Percentiles rank a stretch among this genome's conserved stretches.
These are phyloP conservation scores for Dryobates pubescens DNA, from an alignment of 2,797 vertebrate species.

Conservation along the genomic window DNA sequence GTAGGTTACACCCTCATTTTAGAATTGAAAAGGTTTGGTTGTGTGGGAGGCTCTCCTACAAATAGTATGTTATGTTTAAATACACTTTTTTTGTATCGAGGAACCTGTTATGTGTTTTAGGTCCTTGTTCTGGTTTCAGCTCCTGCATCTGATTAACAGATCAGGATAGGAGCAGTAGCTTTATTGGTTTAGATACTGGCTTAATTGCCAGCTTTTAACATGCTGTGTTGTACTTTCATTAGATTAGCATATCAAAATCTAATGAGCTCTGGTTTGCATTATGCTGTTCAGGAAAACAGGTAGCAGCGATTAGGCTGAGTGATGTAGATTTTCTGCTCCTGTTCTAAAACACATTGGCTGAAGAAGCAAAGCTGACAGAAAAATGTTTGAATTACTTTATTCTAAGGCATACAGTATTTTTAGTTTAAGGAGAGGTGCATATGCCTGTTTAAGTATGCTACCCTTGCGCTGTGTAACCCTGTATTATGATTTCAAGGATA, in stretches of 20 bases:
- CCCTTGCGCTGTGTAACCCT: not conserved
- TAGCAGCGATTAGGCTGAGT: not conserved
- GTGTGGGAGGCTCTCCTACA: not conserved
- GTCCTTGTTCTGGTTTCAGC: not conserved
- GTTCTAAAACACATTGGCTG: not conserved
- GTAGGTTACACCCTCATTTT: not conserved
- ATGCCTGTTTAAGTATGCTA: not conserved
- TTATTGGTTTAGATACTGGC: not conserved
- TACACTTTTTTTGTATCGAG: not conserved
- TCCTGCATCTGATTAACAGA: not conserved
- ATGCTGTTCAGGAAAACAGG: not conserved
- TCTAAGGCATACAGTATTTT: not conserved
- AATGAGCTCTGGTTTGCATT: not conserved
- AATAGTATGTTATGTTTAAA: not conserved
- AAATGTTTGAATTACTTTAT: not conserved
- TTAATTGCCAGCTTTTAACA: constrained; percentile 29
- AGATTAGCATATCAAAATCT: not conserved
- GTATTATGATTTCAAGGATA: not conserved
- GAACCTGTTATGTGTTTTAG: not conserved
- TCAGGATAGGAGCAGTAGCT: not conserved
- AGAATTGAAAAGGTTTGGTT: not conserved
- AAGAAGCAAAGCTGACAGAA: not conserved
- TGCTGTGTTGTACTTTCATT: constrained; percentile 7
- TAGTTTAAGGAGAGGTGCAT: not conserved
- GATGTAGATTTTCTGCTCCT: not conserved